Evolutionary conservation across 1,140 invertebrate genomes (phyloP).

Genomic region (Platyscapa corneri): DNA sequence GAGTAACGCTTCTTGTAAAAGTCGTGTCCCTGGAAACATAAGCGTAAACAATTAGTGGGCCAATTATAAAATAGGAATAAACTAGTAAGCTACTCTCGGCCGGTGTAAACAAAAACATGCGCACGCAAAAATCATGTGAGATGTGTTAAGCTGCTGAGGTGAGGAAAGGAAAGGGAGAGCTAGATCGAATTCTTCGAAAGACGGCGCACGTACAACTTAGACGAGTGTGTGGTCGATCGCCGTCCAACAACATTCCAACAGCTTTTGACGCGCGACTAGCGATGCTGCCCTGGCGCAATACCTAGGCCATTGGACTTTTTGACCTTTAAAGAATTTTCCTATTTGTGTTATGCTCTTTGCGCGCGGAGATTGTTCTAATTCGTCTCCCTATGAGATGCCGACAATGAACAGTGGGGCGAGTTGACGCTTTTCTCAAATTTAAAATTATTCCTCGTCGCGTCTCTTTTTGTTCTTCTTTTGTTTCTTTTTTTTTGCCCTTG

Average conservation of each 20-base stretch:
- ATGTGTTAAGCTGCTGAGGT: neutral
- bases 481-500: neutral
- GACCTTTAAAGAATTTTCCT: neutral
- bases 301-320: neutral
- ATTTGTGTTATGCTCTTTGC: neutral
- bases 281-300: neutral
- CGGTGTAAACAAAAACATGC: slow-evolving; percentile 15
- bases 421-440: neutral
- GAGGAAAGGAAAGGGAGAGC: neutral
- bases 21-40: too few species aligned
- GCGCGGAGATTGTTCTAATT: neutral
- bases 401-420: neutral
- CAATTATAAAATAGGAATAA: neutral
- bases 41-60: neutral
- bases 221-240: neutral
- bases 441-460: neutral
- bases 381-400: too few species aligned
- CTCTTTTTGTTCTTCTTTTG: too few species aligned
- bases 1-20: too few species aligned
- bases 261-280: neutral
- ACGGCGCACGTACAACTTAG: neutral
- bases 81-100: neutral
- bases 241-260: slow-evolving; percentile 9
- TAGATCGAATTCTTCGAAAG: slow-evolving; percentile 37
- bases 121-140: neutral